phyloP scores from a whole-genome alignment of 2,888 invertebrate genomes.

The Pammene aurita region DNA sequence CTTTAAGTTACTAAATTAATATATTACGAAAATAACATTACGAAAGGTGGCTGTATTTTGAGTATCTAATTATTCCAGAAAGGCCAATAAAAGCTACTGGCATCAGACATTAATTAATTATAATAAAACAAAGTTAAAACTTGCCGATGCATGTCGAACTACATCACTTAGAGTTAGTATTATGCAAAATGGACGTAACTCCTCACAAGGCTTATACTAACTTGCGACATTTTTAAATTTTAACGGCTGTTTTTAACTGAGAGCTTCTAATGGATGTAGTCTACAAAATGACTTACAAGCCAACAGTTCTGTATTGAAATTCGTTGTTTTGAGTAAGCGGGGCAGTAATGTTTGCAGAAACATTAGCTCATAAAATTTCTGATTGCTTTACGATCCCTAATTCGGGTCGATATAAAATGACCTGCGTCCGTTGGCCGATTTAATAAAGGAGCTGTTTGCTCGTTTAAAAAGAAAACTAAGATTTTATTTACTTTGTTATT shows the following conservation, averaged over 20 bases:
- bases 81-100: slow-evolving; percentile 36
- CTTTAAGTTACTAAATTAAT: too few species aligned
- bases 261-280: slow-evolving; percentile 21
- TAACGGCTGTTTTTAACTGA: neutral
- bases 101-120: slow-evolving; percentile 42
- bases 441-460: neutral
- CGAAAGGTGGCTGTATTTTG: slow-evolving; percentile 3
- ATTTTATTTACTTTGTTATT: too few species aligned
- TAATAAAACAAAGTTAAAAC: slow-evolving; percentile 34
- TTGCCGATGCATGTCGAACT: slow-evolving; percentile 33
- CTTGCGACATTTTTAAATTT: neutral
- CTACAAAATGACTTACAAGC: slow-evolving; percentile 2
- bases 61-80: slow-evolving; percentile 35
- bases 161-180: slow-evolving; percentile 5
- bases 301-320: neutral
- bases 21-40: too few species aligned
- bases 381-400: slow-evolving; percentile 41
- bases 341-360: slow-evolving; percentile 36
- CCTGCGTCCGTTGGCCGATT: slow-evolving; percentile 20
- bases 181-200: neutral
- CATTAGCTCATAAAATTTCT: slow-evolving; percentile 40
- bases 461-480: too few species aligned
- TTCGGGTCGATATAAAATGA: slow-evolving; percentile 26
- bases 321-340: neutral
- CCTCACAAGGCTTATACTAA: neutral